Base-by-base conservation (phyloP, 2,113 vertebrate species). In the Pholis gunnellus region DNA sequence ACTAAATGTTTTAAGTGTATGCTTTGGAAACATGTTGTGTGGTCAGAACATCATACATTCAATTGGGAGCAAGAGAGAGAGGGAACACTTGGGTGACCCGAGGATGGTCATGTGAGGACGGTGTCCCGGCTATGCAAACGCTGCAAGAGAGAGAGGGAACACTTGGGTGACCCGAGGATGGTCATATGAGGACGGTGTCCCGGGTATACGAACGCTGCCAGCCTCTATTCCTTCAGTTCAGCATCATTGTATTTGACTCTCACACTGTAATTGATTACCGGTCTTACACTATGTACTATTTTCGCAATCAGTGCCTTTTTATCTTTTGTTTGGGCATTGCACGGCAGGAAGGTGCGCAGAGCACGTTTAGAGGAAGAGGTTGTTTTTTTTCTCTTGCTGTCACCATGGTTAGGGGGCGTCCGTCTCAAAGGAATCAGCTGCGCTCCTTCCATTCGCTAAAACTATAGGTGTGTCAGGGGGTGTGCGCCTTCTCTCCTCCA, bases 391-490 rank as follows among this genome's bases (percentile, higher is more conserved):
- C 7, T 50, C 40, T 44, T 10, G 52, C 73, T 52, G 68, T 52
- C 81, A 17, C 40, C 25, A 3, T 36, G 73, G 79, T 88, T 79
- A 89, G 91, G 87, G 90, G 92, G 91, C 89, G 87, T 91, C 82
- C 85, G 82, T 66, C 72, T 31, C 78, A 42, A 76, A 20, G 36
- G 56, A 65, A 78, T 75, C 66, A 2, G 36, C 18, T 34, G 78
- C 88, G 1, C 54, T 31, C 42, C 83, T 69, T 46, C 87, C 52
- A 95, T 95, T 95, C 72, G 95, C 88, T 71, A 71, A 93, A 74
- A 89, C 72, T 48, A 92, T 94, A 93, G 95, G 95, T 95, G 95
- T 96, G 95, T 96, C 93, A 13, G 88, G 59, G 54, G 87, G 92
- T 78, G 90, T 89, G 91, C 42, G 79, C 44, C 38, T 27, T 59